These are phyloP conservation scores for Tenthredo livida DNA, from an alignment of 2,888 invertebrate genomes.

Conservation along the genomic window DNA sequence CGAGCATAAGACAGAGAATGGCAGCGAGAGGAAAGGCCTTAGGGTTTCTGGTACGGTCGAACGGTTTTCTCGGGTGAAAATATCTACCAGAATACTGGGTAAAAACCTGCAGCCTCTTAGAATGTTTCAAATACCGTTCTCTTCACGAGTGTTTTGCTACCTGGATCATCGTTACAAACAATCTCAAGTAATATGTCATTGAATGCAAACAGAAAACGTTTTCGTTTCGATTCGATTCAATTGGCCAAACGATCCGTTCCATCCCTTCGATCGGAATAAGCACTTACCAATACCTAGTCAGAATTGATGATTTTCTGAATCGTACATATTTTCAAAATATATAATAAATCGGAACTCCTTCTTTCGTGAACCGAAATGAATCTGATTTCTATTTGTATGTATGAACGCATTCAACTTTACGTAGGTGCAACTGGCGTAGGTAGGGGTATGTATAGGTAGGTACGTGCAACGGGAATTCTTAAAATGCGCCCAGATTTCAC, in stretches of 20 bases:
- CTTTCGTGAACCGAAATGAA: neutral
- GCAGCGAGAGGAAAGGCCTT: conserved; percentile 11
- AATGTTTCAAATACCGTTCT: conserved; percentile 61
- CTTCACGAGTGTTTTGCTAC: conserved; percentile 32
- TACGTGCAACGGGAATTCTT: conserved; percentile 23
- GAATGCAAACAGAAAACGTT: neutral
- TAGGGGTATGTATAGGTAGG: too few species aligned
- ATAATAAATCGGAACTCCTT: neutral
- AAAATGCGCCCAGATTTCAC: conserved; percentile 56
- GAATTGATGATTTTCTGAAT: neutral
- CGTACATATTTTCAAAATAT: neutral
- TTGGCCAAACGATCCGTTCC: neutral
- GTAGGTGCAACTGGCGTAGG: neutral
- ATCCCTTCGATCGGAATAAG: neutral
- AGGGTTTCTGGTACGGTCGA: conserved; percentile 35
- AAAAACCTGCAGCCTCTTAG: conserved; percentile 53
- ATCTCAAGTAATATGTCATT: neutral
- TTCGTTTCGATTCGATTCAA: neutral
- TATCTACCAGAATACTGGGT: conserved; percentile 55
- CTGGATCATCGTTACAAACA: conserved; percentile 21
- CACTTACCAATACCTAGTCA: neutral
- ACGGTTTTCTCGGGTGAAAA: conserved; percentile 56
- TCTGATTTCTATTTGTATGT: neutral
- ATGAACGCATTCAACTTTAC: neutral
- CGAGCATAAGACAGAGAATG: conserved; percentile 40